Evolutionary conservation across 2,888 invertebrate genomes (phyloP), one percentile per base, ranked within the genome.

Genomic region (Lysandra coridon): DNA sequence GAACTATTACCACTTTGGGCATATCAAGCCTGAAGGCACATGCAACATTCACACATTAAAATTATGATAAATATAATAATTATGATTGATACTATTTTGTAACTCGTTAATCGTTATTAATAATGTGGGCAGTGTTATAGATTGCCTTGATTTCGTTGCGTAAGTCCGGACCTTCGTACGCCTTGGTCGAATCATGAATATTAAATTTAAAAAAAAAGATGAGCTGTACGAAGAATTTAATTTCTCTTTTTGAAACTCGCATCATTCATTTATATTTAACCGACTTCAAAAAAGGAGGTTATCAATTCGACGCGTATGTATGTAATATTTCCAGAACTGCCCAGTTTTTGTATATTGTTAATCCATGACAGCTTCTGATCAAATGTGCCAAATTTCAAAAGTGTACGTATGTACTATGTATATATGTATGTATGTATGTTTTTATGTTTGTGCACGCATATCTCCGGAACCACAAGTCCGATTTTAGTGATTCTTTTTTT

Each of bases 61-160:
- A 57, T 57, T 57, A 57, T 57, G 57, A 17, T 57, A 57, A 57
- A 69, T 69, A 37, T 69, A 69, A 69, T 33, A 33, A 69, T 69
- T 69, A 69, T 69, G 33, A 37, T 69, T 33, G 5, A 37, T 69
- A 69, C 69, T 33, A 37, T 69, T 69, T 33, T 74, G 44, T 44
- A 74, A 74, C 74, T 44, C 40, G 33, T 73, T 44, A 40, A 44
- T 37, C 57, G 17, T 74, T 74, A 75, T 49, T 75, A 74, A 53
- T 76, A 76, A 57, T 76, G 76, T 76, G 76, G 76, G 57, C 57
- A 17, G 76, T 30, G 23, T 76, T 76, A 33, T 57, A 33, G 33
- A 57, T 53, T 76, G 76, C 76, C 76, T 76, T 76, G 76, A 57
- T 76, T 57, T 53, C 17, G 53, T 76, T 76, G 76, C 57, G 53